Base-by-base conservation (phyloP, 2,888 invertebrate genomes). In the Rhimphoctona megacephalus region DNA sequence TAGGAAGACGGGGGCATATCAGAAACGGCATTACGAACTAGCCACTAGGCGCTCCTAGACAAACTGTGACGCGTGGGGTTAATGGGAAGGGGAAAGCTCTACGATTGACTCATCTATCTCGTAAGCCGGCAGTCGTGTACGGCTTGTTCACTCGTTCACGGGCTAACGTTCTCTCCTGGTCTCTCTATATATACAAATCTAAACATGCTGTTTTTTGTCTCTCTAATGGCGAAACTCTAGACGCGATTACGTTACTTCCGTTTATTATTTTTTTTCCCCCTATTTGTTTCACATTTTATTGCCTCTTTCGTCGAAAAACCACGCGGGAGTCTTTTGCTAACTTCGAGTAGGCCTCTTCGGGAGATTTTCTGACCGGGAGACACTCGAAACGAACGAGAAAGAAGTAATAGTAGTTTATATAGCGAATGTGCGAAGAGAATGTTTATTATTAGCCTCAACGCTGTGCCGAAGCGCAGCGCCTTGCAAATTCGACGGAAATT, bases 61-160 rank as follows among this genome's bases (percentile, higher is more conserved):
- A 93, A 93, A 70, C 77, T 61, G 61, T 61, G 61, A 61, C 91
- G 82, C 54, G 66, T 4, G n/a, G 25, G 17, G 25, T 39, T 25
- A 39, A 17, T 25, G 43, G 54, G 19, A 36, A 73, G 81, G 81
- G 66, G 66, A 43, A 54, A 91, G 91, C 91, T 93, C 93, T 93
- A 93, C 93, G 92, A 94, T 93, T 93, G 94, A 94, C 93, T 93
- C 93, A 93, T 89, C 89, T 85, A 88, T 80, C 66, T 83, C 61
- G 79, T 78, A 74, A 80, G 66, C 66, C 84, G 77, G 81, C 84
- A 83, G 85, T 88, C 86, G 81, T 22, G 73, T 85, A 80, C 82
- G n/a, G 66, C 83, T 83, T 78, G 85, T 81, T 77, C 79, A 49
- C 69, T 82, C 78, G 78, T 67, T 67, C 73, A 70, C 76, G 70